These are phyloP conservation scores for Chanos chanos DNA, from an alignment of 2,797 vertebrate species.

Conservation along the genomic window DNA sequence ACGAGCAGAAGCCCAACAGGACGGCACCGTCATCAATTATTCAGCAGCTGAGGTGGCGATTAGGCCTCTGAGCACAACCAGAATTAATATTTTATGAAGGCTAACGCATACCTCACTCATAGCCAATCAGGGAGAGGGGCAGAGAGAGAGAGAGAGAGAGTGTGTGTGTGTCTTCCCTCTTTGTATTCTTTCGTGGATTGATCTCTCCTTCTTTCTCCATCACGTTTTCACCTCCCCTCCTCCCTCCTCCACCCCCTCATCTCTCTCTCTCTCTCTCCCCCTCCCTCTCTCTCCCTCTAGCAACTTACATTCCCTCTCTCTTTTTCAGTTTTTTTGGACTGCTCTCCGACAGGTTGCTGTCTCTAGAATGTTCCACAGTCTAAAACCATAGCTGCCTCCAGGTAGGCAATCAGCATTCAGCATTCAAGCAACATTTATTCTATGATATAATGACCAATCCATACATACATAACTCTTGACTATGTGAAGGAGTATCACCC, in stretches of 20 bases:
- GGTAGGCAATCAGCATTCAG: no score
- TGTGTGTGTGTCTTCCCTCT: slow-evolving; percentile 19
- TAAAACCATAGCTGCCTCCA: neutral
- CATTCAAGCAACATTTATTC: no score
- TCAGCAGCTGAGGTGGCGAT: slow-evolving; percentile 99
- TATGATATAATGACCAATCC: no score
- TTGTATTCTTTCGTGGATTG: slow-evolving; percentile 34
- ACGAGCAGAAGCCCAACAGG: slow-evolving; percentile 89
- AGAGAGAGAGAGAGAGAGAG: neutral
- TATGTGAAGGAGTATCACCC: no score
- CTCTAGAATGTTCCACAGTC: neutral
- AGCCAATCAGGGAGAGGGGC: neutral
- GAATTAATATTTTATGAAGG: slow-evolving; percentile 99
- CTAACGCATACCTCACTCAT: slow-evolving; percentile 98
- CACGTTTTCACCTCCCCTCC: slow-evolving; percentile 3
- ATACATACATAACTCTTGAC: no score
- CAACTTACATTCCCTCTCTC: slow-evolving; percentile 53
- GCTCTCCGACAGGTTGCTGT: slow-evolving; percentile 1
- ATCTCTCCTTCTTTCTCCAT: slow-evolving; percentile 18
- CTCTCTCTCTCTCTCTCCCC: slow-evolving; percentile 14
- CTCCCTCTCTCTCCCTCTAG: neutral
- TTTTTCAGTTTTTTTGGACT: slow-evolving; percentile 11
- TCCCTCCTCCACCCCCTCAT: neutral
- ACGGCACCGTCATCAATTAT: slow-evolving; percentile 97
- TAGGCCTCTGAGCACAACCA: slow-evolving; percentile 99